Conservation (phyloP, 2,797 vertebrate genomes). For the Anas capensis region DNA sequence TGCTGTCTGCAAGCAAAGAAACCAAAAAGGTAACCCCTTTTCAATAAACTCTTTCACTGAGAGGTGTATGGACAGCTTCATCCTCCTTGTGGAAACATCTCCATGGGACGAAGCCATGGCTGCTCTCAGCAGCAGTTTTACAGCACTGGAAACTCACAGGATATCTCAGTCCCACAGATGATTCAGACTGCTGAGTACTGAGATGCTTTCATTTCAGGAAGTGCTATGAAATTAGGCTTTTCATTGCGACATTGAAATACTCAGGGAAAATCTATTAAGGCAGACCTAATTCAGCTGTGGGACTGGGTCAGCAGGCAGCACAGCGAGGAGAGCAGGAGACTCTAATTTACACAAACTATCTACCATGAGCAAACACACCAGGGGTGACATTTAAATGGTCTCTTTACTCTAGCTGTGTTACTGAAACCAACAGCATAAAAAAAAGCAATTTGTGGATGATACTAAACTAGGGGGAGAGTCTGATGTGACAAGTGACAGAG, state of each 20-base stretch:
- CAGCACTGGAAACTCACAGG: background rate
- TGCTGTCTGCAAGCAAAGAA: background rate
- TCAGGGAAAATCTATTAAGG: slow-evolving; percentile 12
- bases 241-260: background rate
- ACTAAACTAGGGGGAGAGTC: background rate
- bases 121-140: background rate
- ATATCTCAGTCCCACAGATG: background rate
- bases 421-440: background rate
- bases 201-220: background rate
- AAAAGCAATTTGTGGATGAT: slow-evolving; percentile 41
- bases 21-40: background rate
- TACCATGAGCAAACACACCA: background rate
- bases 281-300: slow-evolving; percentile 37
- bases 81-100: background rate
- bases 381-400: slow-evolving; percentile 24
- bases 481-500: slow-evolving; percentile 7
- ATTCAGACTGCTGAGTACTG: background rate
- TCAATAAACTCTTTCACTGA: background rate
- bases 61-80: background rate
- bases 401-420: background rate
- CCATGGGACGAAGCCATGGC: background rate
- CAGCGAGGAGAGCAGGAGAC: background rate
- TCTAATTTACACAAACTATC: slow-evolving; percentile 40
- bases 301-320: slow-evolving; percentile 32
- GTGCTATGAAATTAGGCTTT: background rate